Evolutionary conservation across 2,797 vertebrate genomes (phyloP).

Genomic region (Stomatorhinus walkeri): DNA sequence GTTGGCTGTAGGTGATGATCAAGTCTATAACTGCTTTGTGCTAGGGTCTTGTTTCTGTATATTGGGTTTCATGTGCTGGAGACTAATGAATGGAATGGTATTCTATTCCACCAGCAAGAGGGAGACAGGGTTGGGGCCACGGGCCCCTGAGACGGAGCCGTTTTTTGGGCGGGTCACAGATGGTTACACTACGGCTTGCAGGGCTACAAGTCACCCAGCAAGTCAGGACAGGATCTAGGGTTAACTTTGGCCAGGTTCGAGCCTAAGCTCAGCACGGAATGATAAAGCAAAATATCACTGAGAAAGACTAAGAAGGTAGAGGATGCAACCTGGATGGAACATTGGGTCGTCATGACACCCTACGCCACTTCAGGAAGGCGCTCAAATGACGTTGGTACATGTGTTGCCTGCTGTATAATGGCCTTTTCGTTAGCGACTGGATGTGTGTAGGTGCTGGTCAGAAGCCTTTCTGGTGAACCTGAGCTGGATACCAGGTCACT

Average conservation of each 20-base stretch:
- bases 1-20: neutral
- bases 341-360: neutral
- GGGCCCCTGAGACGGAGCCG: neutral
- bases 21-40: neutral
- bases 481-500: neutral
- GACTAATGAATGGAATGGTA: neutral
- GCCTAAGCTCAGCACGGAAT: neutral
- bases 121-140: neutral
- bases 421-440: neutral
- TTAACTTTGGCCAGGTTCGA: neutral
- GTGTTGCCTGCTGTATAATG: neutral
- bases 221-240: neutral
- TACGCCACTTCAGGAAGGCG: neutral
- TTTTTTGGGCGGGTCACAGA: neutral
- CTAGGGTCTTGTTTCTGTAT: neutral
- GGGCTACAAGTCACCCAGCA: neutral
- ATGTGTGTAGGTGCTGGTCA: neutral
- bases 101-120: slow-evolving; percentile 1
- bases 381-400: neutral
- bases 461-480: neutral
- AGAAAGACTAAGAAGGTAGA: neutral
- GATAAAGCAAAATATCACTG: neutral
- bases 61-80: slow-evolving; percentile 17
- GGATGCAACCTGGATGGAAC: neutral
- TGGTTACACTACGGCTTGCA: neutral